Evolutionary conservation across 2,888 invertebrate species (phyloP).

Genomic region (Microctonus aethiopoides): DNA sequence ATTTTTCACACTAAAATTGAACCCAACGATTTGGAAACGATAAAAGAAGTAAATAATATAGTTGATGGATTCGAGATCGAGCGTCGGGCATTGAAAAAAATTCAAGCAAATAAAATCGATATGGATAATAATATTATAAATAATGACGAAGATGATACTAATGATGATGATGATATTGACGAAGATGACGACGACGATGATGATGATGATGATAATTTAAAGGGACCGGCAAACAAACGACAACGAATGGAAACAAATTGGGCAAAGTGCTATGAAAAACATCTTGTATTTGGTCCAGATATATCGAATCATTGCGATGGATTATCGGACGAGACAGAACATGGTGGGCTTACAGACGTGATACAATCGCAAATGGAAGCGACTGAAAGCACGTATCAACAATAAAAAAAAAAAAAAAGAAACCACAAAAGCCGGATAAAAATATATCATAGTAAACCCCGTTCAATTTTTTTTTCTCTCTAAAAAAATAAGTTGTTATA

Average conservation of each 20-base stretch:
- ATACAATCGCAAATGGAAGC: not conserved
- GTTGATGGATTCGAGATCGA: not conserved
- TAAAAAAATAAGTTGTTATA: not conserved
- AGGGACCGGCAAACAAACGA: constrained; percentile 27
- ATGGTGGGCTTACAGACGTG: constrained; percentile 1
- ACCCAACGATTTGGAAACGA: not conserved
- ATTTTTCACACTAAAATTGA: not conserved
- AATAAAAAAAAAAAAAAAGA: constrained; percentile 31
- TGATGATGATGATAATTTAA: not conserved
- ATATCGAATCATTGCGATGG: not conserved
- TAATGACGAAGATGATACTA: constrained; percentile 13
- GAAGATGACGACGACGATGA: constrained; percentile 14
- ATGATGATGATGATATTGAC: constrained; percentile 1
- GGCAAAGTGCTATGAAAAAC: constrained; percentile 39
- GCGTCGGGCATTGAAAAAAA: not conserved
- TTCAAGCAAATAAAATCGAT: not conserved
- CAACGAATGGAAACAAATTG: constrained; percentile 36
- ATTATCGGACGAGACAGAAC: not conserved
- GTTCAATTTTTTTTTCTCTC: not conserved
- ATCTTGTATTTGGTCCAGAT: constrained; percentile 40
- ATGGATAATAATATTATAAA: not conserved
- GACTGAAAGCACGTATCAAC: constrained; percentile 7
- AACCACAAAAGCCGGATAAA: constrained; percentile 33
- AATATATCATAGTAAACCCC: not conserved
- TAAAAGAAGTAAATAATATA: not conserved